phyloP scores from a whole-genome alignment of 2,113 vertebrate species.

The Sturnira hondurensis region DNA sequence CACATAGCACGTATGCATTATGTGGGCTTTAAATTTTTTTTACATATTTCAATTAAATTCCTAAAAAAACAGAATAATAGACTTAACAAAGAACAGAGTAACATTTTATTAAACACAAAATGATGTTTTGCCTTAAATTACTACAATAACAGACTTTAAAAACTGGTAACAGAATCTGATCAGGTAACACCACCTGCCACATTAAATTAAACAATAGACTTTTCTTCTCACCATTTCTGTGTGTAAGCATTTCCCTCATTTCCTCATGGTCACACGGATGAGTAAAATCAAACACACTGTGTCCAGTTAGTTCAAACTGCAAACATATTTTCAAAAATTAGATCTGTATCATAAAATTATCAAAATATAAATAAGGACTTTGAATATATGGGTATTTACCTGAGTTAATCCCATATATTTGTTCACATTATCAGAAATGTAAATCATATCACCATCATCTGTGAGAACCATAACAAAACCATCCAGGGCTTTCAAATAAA shows the following conservation, averaged over 20 bases:
- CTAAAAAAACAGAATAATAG: neutral
- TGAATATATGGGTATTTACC: conserved; percentile 79
- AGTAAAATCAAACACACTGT: conserved; percentile 97
- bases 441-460: conserved; percentile 97
- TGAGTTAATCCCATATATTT: conserved; percentile 97
- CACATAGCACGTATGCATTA: neutral
- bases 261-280: conserved; percentile 99
- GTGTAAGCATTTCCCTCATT: conserved; percentile 95
- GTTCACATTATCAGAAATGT: conserved; percentile 96
- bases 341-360: conserved; percentile 30
- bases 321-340: conserved; percentile 61
- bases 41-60: neutral
- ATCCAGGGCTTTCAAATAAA: conserved; percentile 96
- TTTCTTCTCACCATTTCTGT: conserved; percentile 90
- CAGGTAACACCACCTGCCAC: conserved; percentile 44
- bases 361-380: conserved; percentile 27
- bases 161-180: conserved; percentile 48
- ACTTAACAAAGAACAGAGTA: conserved; percentile 28
- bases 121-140: conserved; percentile 30
- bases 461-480: conserved; percentile 98
- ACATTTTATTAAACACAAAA: conserved; percentile 24
- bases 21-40: neutral
- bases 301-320: conserved; percentile 96
- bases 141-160: conserved; percentile 2
- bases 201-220: conserved; percentile 64